Evolutionary conservation across 2,113 vertebrate species (phyloP).

Genomic region (Natator depressus): DNA sequence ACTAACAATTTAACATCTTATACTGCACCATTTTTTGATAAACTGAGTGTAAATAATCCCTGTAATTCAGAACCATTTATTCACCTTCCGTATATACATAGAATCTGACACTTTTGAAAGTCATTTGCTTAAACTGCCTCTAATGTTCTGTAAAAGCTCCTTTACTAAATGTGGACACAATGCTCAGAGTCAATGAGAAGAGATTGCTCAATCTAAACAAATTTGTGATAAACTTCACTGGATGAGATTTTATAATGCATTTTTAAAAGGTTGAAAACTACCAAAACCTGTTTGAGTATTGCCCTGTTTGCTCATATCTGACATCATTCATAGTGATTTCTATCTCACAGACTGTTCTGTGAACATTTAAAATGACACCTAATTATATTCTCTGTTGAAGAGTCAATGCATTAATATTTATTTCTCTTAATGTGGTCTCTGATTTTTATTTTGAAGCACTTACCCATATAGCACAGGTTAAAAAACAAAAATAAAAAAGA

Average conservation of each 20-base stretch:
- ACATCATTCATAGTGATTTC: background rate
- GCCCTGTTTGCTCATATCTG: background rate
- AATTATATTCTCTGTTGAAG: background rate
- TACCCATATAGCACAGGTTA: background rate
- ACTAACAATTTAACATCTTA: background rate
- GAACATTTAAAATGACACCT: background rate
- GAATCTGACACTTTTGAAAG: background rate
- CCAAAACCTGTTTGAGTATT: background rate
- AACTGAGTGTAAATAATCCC: background rate
- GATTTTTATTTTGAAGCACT: background rate
- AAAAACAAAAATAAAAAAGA: background rate
- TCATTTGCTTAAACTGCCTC: background rate
- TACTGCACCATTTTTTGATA: background rate
- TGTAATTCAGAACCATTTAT: fast-evolving
- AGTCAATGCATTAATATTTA: background rate
- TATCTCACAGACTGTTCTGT: background rate
- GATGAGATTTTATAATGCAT: background rate
- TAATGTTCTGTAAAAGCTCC: background rate
- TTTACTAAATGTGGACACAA: background rate
- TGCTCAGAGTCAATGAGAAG: background rate
- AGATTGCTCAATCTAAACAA: background rate
- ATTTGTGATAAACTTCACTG: background rate
- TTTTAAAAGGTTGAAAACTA: background rate
- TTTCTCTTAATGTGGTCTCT: background rate
- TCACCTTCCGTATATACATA: background rate